Base-by-base conservation (phyloP, 2,113 vertebrate genomes). In the Psittacus erithacus region DNA sequence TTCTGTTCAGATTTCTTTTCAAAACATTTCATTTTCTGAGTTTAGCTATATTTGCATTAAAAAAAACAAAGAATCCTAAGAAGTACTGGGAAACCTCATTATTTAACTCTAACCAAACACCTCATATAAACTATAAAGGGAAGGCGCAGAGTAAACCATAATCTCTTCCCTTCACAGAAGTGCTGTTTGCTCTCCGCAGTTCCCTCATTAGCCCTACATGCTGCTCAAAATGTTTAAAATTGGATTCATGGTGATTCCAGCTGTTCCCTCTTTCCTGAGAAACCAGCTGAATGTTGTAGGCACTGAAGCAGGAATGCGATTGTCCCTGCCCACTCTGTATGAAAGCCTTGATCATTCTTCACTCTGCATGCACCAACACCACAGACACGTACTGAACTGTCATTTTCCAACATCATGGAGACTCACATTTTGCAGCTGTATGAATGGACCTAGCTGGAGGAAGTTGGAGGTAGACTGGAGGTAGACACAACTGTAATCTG, bases 361-460 rank as follows among this genome's bases (percentile, higher is more conserved):
- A 1, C 10, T 49, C 20, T 60, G 23, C 44, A 3, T 20, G 11
- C 8, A 49, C 19, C 29, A 71, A 4, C 13, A 6, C 28, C 10
- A 8, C 31, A 81, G 19, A 8, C 59, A 53, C 0, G 0, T 5
- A 6, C 1, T 33, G 13, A 63, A 20, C 14, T 38, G 0, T 5
- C 38, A 17, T 24, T 13, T 11, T 23, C 1, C 1, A n/a, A 8
- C 19, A 20, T 43, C 24, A 5, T 9, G 59, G 33, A 52, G 5
- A 41, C 7, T 65, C 8, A 17, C 11, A 12, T 35, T 67, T 53
- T 53, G 7, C 22, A 75, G 0, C 25, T 35, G 28, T 17, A 77
- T 74, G n/a, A 50, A 17, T 44, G 70, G 38, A 71, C 10, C 11
- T 18, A 57, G 35, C 13, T 38, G 39, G 33, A 39, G 13, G 39